Conservation (phyloP, 2,113 vertebrate species). For the Leiothrix lutea region DNA sequence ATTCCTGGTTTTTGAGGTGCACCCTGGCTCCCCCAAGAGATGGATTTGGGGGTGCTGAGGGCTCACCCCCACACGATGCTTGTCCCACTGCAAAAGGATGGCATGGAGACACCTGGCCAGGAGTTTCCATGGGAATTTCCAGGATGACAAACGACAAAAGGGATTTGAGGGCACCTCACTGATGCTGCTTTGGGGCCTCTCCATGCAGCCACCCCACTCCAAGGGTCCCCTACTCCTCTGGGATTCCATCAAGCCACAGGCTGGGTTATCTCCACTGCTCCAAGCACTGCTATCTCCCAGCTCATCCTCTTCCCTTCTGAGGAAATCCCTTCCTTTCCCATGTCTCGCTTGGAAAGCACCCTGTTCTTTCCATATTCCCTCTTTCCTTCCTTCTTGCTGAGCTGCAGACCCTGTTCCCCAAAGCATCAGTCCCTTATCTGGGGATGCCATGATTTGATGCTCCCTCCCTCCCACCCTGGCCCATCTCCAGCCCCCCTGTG, state of each 20-base stretch:
- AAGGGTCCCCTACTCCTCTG: background rate
- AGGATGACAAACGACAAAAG: background rate
- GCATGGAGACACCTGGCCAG: background rate
- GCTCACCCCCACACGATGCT: fast-evolving
- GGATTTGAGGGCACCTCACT: background rate
- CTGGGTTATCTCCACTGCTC: background rate
- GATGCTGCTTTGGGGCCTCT: background rate
- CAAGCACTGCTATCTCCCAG: background rate
- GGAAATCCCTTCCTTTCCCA: conserved; percentile 1
- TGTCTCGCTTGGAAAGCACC: background rate
- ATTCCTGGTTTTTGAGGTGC: background rate
- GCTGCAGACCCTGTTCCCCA: background rate
- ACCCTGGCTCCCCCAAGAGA: background rate
- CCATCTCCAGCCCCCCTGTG: background rate
- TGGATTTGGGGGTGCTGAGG: background rate
- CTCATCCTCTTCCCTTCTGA: background rate
- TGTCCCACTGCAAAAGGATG: background rate
- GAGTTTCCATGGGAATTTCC: background rate
- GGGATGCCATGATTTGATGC: background rate
- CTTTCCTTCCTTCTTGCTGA: background rate
- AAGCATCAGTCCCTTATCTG: background rate
- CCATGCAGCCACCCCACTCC: background rate
- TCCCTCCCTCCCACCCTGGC: background rate
- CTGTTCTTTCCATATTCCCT: background rate
- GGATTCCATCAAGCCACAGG: background rate